Conservation (phyloP, 2,797 vertebrate genomes). For the Monodelphis domestica region DNA sequence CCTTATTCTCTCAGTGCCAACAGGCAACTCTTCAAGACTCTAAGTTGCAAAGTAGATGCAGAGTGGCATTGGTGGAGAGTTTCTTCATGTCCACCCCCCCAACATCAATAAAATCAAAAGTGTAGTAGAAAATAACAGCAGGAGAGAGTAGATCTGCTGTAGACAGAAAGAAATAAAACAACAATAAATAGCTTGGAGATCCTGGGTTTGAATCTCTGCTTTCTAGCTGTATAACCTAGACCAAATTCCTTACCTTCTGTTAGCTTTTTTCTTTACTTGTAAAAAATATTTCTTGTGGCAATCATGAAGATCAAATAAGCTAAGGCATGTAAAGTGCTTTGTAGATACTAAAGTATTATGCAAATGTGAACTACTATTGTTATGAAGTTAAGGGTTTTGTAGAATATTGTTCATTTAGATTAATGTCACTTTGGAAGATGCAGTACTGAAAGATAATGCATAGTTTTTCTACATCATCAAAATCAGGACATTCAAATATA, state of each 20-base stretch:
- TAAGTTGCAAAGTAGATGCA: background rate
- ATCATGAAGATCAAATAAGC: background rate
- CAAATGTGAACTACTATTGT: background rate
- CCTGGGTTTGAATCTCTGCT: background rate
- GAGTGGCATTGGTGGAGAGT: background rate
- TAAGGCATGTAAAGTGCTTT: background rate
- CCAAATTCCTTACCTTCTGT: background rate
- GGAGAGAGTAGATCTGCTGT: no score
- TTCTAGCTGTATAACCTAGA: background rate
- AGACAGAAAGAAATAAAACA: no score
- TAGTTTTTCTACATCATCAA: background rate
- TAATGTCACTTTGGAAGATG: background rate
- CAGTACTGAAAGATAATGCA: background rate
- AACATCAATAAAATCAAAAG: background rate
- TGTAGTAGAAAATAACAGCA: background rate
- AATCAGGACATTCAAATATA: background rate
- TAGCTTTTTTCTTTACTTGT: background rate
- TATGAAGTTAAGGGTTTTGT: background rate
- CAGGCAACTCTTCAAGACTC: background rate
- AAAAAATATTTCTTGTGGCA: background rate
- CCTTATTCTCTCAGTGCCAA: background rate
- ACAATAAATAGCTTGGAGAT: background rate
- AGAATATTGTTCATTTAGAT: background rate
- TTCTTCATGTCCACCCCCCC: background rate
- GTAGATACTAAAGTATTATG: background rate